Base-by-base conservation (phyloP, 2,888 invertebrate species). In the Stenchaetothrips biformis region DNA sequence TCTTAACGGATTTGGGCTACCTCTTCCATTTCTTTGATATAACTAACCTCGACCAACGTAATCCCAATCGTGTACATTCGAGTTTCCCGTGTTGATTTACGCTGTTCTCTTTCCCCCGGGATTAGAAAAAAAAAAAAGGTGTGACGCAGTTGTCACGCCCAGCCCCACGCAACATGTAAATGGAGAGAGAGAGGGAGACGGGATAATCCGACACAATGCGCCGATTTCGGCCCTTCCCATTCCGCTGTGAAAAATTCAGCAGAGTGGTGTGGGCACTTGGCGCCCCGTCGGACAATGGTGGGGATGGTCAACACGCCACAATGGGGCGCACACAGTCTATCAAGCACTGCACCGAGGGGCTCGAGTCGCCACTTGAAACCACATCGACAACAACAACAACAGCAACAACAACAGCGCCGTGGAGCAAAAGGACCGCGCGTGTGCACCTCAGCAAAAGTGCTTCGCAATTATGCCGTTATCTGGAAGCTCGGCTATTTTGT, bases 391-490 rank as follows among this genome's bases (percentile, higher is more conserved):
- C 37, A 37, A 37, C 37, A 37, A 37, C 2, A 37, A 37, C 37
- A 53, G 6, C 37, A 37, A 4, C 37, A 37, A 37, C 4, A n/a
- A n/a, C n/a, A n/a, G n/a, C n/a, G 62, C 62, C n/a, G n/a, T 67
- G 21, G 67, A 74, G 67, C 67, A 21, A 21, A n/a, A 11, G 67
- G 67, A 4, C 67, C 9, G 67, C 11, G 25, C 25, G 2, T 11
- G 67, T 11, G 25, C 67, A 21, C 11, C 21, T 9, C 67, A 21
- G 67, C n/a, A 21, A n/a, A 16, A 62, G 62, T 7, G 13, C 53
- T 53, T 9, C 53, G 67, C 67, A 74, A 74, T 74, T 74, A 74
- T 7, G 25, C 25, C 67, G 67, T 74, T 74, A 74, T 74, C 67
- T 74, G 21, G 21, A 7, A 21, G 67, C 62, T 67, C 67, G 67